Evolutionary conservation across 2,888 invertebrate species (phyloP), one percentile per base, ranked within the genome.

Genomic region (Cremastinae sp.): DNA sequence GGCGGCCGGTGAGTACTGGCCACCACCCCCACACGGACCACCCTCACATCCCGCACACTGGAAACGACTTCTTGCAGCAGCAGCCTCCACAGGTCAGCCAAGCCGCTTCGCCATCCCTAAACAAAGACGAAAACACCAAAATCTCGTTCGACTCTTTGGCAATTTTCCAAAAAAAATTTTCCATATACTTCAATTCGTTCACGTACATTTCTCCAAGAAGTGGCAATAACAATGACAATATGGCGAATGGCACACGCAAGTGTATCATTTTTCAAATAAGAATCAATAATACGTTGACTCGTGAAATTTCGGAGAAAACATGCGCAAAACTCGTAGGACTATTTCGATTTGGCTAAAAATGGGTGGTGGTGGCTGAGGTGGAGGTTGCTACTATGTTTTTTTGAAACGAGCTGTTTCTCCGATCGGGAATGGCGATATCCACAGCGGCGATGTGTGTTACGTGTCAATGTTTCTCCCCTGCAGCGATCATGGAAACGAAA

Each of bases 1-100:
- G 84, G 92, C 93, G 87, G 93, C 93, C 91, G 94, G 94, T 94
- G 92, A 93, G 94, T 93, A 91, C 90, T 91, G 90, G 87, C 90
- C 85, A 84, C 81, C 82, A 74, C 78, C 78, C 74, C 81, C 83
- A 82, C 81, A 80, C 79, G 82, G 82, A 78, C 79, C 84, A 81
- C 80, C 86, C 85, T 88, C 87, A 82, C 89, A 88, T 82, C 87
- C 88, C 84, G 86, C 84, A 86, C 84, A 87, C 82, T 89, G 89
- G 88, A 90, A 90, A 85, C 86, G 86, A 84, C 87, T 89, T 83
- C 87, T 89, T 81, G 87, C 86, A 75, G 88, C 89, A 82, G 87
- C 89, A 90, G 88, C 86, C 89, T 91, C 90, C 86, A 90, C 90
- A 89, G 91, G 91, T 89, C 91, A 91, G 91, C 91, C 90, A 88